Base-by-base conservation (phyloP, 2,113 vertebrate genomes). In the Stegostoma tigrinum region DNA sequence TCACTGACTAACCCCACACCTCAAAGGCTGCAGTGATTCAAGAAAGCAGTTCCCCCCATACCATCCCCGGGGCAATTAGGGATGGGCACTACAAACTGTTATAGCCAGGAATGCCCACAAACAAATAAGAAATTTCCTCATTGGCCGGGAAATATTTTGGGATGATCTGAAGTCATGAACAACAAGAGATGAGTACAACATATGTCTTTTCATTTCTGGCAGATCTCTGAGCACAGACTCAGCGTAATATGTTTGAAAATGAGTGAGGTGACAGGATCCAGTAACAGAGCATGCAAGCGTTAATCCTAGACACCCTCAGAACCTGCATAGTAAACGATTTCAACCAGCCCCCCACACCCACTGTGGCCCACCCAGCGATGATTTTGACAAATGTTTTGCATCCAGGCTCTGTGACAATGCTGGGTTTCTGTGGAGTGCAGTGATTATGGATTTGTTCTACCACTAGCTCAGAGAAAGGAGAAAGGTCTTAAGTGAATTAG, bases 401-500 rank as follows among this genome's bases (percentile, higher is more conserved):
- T 95, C 68, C 23, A 34, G 42, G 48, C 75, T 95, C 94, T 48
- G 66, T 42, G 67, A 72, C 38, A 34, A 66, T 55, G 61, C 96
- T 96, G 96, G 95, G 93, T 96, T 96, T 96, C 96, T 96, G 97
- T 96, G 96, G 94, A 96, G 95, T 96, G 96, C 96, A 96, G 95
- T 90, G 85, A 97, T 83, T 97, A 96, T 96, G 96, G 38, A 96
- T 97, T 97, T 95, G 97, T 97, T 96, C 0, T 96, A 94, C 96
- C 45, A 96, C 93, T 96, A 67, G 38, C 67, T 95, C 96, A 17
- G 64, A 90, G n/a, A 96, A 94, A 96, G 97, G 96, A 85, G 89
- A 96, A 97, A 66, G 80, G 95, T 93, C 96, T 95, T 72, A 95
- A 96, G 96, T 97, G 96, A 97, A 97, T 97, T 96, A 97, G 95